Percentiles rank a stretch among this genome's conserved stretches.
Evolutionary conservation across 2,113 vertebrate species (phyloP).

Genomic region (Setophaga kirtlandii): DNA sequence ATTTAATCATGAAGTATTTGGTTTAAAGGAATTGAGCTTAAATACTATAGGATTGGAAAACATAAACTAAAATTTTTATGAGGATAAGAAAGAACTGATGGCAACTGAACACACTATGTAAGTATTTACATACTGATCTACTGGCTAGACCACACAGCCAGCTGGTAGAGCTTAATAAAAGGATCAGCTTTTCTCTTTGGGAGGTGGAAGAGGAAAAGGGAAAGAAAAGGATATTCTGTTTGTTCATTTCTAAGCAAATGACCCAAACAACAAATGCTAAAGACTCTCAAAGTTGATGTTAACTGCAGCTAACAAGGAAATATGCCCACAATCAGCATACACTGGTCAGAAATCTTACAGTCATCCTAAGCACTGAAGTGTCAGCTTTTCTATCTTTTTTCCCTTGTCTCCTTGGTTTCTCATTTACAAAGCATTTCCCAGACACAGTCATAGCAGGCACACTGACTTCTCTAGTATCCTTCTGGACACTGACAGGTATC

Average conservation of each 20-base stretch:
- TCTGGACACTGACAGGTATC: not conserved
- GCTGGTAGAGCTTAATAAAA: constrained; percentile 40
- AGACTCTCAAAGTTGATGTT: not conserved
- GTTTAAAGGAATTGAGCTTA: not conserved
- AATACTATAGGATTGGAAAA: not conserved
- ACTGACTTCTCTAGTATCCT: not conserved
- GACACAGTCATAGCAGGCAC: not conserved
- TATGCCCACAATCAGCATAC: not conserved
- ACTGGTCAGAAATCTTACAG: not conserved
- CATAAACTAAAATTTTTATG: not conserved
- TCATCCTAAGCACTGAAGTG: not conserved
- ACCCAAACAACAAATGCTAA: not conserved
- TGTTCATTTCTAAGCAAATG: constrained; percentile 2
- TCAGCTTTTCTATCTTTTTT: not conserved
- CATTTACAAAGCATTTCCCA: not conserved
- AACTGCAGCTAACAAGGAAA: not conserved
- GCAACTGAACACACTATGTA: not conserved
- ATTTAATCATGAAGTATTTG: constrained; percentile 15
- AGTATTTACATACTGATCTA: constrained; percentile 8
- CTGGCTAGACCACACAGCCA: not conserved
- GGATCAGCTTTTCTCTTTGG: not conserved
- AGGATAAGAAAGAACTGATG: not conserved
- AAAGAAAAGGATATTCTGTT: not conserved
- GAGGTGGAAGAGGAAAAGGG: not conserved
- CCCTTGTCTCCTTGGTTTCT: not conserved